These are phyloP conservation scores for Apis dorsata DNA, from an alignment of 1,140 invertebrate genomes.

Conservation along the genomic window DNA sequence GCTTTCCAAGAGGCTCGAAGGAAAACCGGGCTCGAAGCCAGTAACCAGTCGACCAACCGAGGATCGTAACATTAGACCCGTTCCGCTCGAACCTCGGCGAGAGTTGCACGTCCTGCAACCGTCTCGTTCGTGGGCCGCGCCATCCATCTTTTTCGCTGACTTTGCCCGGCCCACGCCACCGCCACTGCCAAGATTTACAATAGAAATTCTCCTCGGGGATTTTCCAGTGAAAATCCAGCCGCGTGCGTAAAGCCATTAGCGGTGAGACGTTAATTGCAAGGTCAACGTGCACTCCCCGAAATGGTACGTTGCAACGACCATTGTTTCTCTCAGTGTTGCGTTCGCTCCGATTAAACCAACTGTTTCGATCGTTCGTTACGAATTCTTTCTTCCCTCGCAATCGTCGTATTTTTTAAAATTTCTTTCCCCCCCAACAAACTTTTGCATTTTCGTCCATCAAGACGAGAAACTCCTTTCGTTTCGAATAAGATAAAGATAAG, in stretches of 20 bases:
- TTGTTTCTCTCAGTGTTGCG: no score
- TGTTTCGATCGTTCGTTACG: no score
- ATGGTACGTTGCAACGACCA: no score
- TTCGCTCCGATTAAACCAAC: neutral
- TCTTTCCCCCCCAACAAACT: no score
- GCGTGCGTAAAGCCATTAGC: slow-evolving; percentile 40
- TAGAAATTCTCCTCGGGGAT: slow-evolving; percentile 46
- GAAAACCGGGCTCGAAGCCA: slow-evolving; percentile 47
- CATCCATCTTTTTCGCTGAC: slow-evolving; percentile 67
- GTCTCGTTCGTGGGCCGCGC: slow-evolving; percentile 25
- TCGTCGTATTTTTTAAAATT: no score
- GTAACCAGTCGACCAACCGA: slow-evolving; percentile 26
- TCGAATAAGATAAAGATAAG: no score
- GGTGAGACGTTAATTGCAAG: slow-evolving; percentile 35
- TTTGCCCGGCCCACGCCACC: slow-evolving; percentile 35
- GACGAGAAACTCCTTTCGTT: no score
- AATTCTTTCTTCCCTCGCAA: no score
- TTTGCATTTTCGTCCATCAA: no score
- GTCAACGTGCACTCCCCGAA: neutral
- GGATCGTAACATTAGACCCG: slow-evolving; percentile 65
- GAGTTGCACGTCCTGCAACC: neutral
- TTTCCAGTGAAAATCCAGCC: neutral
- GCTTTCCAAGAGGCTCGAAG: neutral
- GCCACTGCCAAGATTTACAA: slow-evolving; percentile 55
- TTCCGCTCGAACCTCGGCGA: slow-evolving; percentile 61